Evolutionary conservation across 2,113 vertebrate genomes (phyloP), one percentile per base, ranked within the genome.

Genomic region (Amphiprion percula): DNA sequence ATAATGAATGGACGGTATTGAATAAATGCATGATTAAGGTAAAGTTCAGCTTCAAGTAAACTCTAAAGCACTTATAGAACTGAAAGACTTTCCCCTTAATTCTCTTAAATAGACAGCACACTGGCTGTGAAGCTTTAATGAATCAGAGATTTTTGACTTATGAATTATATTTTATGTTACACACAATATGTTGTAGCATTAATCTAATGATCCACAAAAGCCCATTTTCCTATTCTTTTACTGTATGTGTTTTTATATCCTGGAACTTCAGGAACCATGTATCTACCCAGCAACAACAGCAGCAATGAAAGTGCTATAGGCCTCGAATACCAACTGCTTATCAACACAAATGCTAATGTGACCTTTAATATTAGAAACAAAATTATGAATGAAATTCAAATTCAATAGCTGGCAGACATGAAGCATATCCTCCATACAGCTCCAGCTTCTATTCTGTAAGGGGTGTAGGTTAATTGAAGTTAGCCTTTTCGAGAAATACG

Each of bases 331-430:
- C 74, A 92, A 91, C 85, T 86, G 75, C 92, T 88, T 92, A 94
- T 92, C 90, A 93, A 92, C 90, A 82, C 79, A 68, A 89, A 94
- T 94, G 94, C 92, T 91, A 94, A 94, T 94, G 90, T 92, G 88
- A 94, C 93, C 92, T 94, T 94, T 94, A 88, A 85, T 90, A 90
- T 88, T 80, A 86, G 89, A 92, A 91, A 90, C 85, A 90, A 93
- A 93, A 92, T 90, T 89, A 92, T 90, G 90, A 94, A 94, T 90
- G 90, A 80, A 84, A 87, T 87, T 89, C 84, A 82, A 60, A 91
- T 92, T 91, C 90, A 92, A 91, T 89, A 90, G 79, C 90, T 88
- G 74, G 73, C 86, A 90, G 90, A 81, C 82, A 85, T 55, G 53
- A 77, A 81, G 85, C 70, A 88, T 77, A 85, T 91, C 89, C 70